A percentile compares a stretch with the other conserved stretches of the same genome.
Conservation (phyloP, 2,113 vertebrate species). For the Trinectes maculatus region DNA sequence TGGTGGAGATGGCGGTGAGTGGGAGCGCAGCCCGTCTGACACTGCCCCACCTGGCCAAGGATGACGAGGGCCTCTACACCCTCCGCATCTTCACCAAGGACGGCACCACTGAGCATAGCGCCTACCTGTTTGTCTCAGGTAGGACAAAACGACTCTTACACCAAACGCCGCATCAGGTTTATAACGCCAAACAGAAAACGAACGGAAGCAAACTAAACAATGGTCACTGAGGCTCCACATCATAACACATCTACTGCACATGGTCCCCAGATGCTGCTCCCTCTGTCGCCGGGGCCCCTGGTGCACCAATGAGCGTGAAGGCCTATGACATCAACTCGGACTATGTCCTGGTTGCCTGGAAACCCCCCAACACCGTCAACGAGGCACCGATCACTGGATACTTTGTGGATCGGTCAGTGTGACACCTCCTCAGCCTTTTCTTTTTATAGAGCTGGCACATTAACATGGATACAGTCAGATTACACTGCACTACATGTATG, state of each 20-base stretch:
- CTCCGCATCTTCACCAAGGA: constrained; percentile 89
- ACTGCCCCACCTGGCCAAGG: constrained; percentile 92
- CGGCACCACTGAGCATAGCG: constrained; percentile 90
- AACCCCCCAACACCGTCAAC: constrained; percentile 91
- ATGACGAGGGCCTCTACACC: constrained; percentile 97
- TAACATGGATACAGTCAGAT: constrained; percentile 4
- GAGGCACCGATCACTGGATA: constrained; percentile 91
- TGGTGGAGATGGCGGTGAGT: constrained; percentile 86
- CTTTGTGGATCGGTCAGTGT: constrained; percentile 92
- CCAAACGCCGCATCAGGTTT: background rate
- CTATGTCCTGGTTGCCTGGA: constrained; percentile 95
- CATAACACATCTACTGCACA: too few species aligned
- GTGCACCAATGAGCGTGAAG: constrained; percentile 92
- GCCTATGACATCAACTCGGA: constrained; percentile 91
- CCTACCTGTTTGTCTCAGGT: constrained; percentile 96
- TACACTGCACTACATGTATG: background rate
- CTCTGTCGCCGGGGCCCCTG: constrained; percentile 85
- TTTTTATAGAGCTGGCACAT: constrained; percentile 34
- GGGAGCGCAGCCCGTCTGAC: constrained; percentile 88
- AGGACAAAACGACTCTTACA: background rate
- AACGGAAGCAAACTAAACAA: too few species aligned
- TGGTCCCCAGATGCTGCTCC: constrained; percentile 85
- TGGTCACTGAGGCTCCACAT: too few species aligned
- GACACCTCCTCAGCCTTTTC: constrained; percentile 6
- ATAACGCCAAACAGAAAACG: too few species aligned